Conservation (phyloP, 2,113 vertebrate genomes). For the Python bivittatus region DNA sequence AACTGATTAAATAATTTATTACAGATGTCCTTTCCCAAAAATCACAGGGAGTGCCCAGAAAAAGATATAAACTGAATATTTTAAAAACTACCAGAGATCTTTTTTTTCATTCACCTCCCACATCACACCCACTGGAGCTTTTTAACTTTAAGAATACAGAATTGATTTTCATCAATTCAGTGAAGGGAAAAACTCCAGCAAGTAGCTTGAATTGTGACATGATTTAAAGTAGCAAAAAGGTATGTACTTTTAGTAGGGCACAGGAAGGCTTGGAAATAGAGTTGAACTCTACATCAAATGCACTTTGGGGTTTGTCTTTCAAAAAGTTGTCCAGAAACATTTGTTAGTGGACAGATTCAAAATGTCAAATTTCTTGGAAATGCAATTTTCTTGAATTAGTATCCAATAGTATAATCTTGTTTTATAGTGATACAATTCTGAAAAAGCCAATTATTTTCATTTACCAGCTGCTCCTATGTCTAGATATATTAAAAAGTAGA, state of each 20-base stretch:
- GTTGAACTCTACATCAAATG: neutral
- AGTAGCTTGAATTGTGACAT: neutral
- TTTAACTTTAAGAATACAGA: neutral
- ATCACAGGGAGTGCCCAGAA: slow-evolving; percentile 24
- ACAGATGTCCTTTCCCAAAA: neutral
- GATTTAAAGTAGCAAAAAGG: neutral
- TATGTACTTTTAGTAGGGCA: neutral
- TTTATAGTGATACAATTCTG: neutral
- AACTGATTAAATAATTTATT: slow-evolving; percentile 29
- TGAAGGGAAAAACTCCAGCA: neutral
- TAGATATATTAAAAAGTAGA: neutral
- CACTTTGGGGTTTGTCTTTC: neutral
- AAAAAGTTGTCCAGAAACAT: neutral
- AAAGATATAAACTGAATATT: neutral
- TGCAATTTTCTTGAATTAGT: neutral
- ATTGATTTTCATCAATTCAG: neutral
- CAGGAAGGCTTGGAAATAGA: neutral
- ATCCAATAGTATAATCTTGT: neutral
- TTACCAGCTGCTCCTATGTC: neutral
- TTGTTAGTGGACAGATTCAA: neutral
- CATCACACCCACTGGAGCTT: neutral
- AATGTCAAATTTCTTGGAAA: neutral
- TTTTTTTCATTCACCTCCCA: neutral
- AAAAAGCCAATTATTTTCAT: neutral
- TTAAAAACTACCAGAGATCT: neutral